These are phyloP conservation scores for Hypothenemus hampei DNA, from an alignment of 1,140 invertebrate species.

Conservation along the genomic window DNA sequence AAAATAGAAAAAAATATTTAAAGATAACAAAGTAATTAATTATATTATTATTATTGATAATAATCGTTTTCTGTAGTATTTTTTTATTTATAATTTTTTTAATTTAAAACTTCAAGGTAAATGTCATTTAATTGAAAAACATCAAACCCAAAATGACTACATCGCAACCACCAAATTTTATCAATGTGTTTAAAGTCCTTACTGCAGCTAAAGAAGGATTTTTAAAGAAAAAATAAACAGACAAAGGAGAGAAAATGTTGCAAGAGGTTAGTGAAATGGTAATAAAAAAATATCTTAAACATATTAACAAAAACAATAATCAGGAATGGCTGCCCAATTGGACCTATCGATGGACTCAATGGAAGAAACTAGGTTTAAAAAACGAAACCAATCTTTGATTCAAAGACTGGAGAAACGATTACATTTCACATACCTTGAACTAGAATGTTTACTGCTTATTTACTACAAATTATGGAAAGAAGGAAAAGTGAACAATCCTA, in stretches of 20 bases:
- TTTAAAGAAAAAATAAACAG: constrained; percentile 10
- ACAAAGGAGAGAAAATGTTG: constrained; percentile 18
- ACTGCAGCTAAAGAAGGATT: constrained; percentile 4
- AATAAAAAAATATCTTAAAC: not conserved
- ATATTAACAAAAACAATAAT: not conserved
- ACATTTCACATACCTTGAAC: constrained; percentile 48
- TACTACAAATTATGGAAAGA: constrained; percentile 46
- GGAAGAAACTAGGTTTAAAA: constrained; percentile 53
- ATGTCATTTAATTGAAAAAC: too few species aligned
- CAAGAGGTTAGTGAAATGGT: constrained; percentile 6
- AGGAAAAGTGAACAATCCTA: constrained; percentile 38
- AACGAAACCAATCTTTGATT: constrained; percentile 50
- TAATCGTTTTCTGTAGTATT: too few species aligned
- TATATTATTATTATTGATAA: too few species aligned
- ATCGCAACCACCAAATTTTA: constrained; percentile 25
- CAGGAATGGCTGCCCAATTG: constrained; percentile 31
- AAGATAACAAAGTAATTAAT: too few species aligned
- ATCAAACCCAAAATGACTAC: too few species aligned
- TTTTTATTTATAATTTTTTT: too few species aligned
- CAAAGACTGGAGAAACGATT: constrained; percentile 44
- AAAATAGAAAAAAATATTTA: too few species aligned
- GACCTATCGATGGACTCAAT: constrained; percentile 51
- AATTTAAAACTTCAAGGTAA: too few species aligned
- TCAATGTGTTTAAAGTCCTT: constrained; percentile 8
- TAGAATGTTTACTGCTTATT: constrained; percentile 46